Base-by-base conservation (phyloP, 2,113 vertebrate genomes). In the Poeciliopsis retropinna region DNA sequence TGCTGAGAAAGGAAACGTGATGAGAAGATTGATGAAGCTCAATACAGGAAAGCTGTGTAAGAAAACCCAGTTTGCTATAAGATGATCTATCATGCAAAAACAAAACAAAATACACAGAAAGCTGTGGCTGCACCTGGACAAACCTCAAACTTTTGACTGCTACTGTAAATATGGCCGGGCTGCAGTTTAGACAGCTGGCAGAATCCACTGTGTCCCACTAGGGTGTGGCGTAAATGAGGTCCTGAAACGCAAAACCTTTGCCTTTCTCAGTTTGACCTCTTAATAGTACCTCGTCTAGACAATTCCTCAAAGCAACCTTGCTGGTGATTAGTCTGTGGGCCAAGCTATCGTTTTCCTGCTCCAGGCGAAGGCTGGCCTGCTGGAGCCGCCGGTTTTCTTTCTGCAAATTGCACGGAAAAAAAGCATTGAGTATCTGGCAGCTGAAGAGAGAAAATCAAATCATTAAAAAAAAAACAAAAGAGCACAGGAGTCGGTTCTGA, bases 311-410 rank as follows among this genome's bases (percentile, higher is more conserved):
- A 60, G 96, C 95, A 4, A 99, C 96, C 93, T 99, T 99, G 94
- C 96, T 96, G 70, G 94, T 95, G 41, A 98, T 96, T 11, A 99
- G 95, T 82, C 96, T 95, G 3, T 98, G 96, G 22, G 97, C 97
- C 22, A 98, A 94, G 91, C 95, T 95, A 44, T 99, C 97, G 0
- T 99, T 99, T 91, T 98, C 97, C 87, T 98, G 97, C 90, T 99
- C 97, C 93, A 99, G 88, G 70, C 96, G 94, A 91, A 97, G 95
- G 91, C 96, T 98, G 91, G 95, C 93, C 87, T 98, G 95, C 81
- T 97, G 96, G 14, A 99, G 94, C 65, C 92, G 93, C 60, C 87
- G 93, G 93, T 98, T 99, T 71, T 98, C 97, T 90, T 90, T 95
- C 97, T 99, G 91, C 9, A 79, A 84, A 86, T 79, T 90, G 72